Evolutionary conservation across 2,888 invertebrate species (phyloP).

Genomic region (Miltochrista miniata): DNA sequence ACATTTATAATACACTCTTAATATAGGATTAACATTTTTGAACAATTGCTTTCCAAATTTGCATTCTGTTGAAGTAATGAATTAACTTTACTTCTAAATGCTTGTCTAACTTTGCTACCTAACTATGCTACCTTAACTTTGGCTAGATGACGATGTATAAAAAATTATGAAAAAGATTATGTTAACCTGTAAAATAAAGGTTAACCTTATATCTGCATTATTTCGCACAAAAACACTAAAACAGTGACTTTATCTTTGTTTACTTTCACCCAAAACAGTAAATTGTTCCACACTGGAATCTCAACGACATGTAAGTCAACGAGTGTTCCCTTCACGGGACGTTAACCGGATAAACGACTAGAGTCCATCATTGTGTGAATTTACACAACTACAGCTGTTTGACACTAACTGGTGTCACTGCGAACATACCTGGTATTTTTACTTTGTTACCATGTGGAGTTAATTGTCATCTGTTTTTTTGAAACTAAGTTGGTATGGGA

Average conservation of each 20-base stretch:
- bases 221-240: background rate
- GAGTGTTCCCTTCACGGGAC: slow-evolving; percentile 46
- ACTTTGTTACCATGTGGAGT: slow-evolving; percentile 7
- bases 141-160: too few relatives aligned
- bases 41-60: too few relatives aligned
- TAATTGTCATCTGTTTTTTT: background rate
- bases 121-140: too few relatives aligned
- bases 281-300: slow-evolving; percentile 16
- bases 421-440: slow-evolving; percentile 42
- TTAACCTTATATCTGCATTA: too few relatives aligned
- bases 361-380: slow-evolving; percentile 53
- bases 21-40: too few relatives aligned
- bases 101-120: too few relatives aligned
- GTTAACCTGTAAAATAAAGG: too few relatives aligned
- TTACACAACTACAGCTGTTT: slow-evolving; percentile 37
- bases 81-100: too few relatives aligned
- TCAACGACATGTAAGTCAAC: slow-evolving; percentile 34
- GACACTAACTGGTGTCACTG: slow-evolving; percentile 42
- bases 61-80: too few relatives aligned
- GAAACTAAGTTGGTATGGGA: too few relatives aligned
- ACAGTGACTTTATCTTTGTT: background rate
- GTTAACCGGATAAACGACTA: slow-evolving; percentile 48
- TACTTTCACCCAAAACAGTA: slow-evolving; percentile 1
- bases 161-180: too few relatives aligned
- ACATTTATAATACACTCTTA: too few relatives aligned